Conservation (phyloP, 2,113 vertebrate genomes). For the Henicopernis longicauda region DNA sequence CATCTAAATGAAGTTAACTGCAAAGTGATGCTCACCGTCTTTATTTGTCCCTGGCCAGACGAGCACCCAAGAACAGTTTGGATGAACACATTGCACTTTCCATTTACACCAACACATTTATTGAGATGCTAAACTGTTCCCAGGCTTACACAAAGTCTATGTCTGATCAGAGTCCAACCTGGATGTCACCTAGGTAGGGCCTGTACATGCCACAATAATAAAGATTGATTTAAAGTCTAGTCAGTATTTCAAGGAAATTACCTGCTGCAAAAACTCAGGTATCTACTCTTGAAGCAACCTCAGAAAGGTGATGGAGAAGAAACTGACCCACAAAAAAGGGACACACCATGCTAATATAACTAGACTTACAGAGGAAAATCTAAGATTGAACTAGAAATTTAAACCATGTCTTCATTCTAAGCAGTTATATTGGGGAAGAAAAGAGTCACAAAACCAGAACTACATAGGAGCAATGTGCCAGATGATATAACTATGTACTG, state of each 20-base stretch:
- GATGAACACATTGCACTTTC: too few relatives aligned
- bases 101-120: neutral
- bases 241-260: neutral
- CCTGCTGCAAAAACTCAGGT: neutral
- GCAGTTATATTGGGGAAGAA: neutral
- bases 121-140: neutral
- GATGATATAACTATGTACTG: neutral
- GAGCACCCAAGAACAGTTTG: too few relatives aligned
- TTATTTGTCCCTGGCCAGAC: too few relatives aligned
- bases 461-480: neutral
- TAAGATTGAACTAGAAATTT: neutral
- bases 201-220: neutral
- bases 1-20: too few relatives aligned
- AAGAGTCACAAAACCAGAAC: neutral
- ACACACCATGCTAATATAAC: neutral
- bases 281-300: neutral
- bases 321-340: neutral
- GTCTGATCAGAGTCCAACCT: neutral
- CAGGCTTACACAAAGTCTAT: neutral
- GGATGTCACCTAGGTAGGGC: neutral
- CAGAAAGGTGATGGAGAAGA: neutral
- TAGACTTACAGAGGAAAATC: neutral
- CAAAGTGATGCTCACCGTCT: too few relatives aligned
- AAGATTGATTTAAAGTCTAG: neutral
- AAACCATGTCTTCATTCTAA: neutral